A percentile compares a stretch with the other conserved stretches of the same genome.
Evolutionary conservation across 1,140 invertebrate species (phyloP).

Genomic region (Nixonia krombeini): DNA sequence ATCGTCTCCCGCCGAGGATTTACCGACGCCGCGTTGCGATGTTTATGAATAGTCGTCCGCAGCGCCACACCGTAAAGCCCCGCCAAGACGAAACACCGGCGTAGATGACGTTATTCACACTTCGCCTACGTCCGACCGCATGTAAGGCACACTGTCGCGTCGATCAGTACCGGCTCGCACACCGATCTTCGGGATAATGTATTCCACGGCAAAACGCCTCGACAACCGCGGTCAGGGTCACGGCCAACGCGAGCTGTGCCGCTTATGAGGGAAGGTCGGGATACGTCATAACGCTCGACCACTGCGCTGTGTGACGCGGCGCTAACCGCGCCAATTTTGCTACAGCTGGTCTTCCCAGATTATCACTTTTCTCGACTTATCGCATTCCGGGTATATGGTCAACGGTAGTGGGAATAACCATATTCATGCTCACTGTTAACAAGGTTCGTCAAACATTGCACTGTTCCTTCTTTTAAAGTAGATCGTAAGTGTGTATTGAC

Average conservation of each 20-base stretch:
- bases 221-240: conserved; percentile 28
- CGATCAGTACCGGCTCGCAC: conserved; percentile 51
- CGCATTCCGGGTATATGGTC: too few species aligned
- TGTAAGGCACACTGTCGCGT: neutral
- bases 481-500: too few species aligned
- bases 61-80: conserved; percentile 21
- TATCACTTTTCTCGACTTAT: too few species aligned
- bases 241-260: conserved; percentile 24
- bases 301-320: too few species aligned
- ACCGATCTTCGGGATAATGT: conserved; percentile 59
- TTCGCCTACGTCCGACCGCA: conserved; percentile 37
- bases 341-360: too few species aligned
- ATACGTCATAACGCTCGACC: conserved; percentile 51
- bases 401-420: too few species aligned
- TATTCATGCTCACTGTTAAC: too few species aligned
- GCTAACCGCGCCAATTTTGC: too few species aligned
- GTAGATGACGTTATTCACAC: conserved; percentile 45
- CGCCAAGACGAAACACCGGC: conserved; percentile 26
- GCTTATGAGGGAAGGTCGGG: conserved; percentile 52
- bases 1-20: conserved; percentile 51
- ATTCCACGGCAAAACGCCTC: conserved; percentile 40
- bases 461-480: too few species aligned
- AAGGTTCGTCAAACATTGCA: too few species aligned
- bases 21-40: conserved; percentile 50
- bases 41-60: conserved; percentile 60